phyloP scores from a whole-genome alignment of 2,113 vertebrate genomes.

The Oryctolagus cuniculus region mOryCun1.1 NC_091434.1:178468001-178468500 shows the following conservation, averaged over 20 bases:
- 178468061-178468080: conserved; percentile 99
- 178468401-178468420: conserved; percentile 98
- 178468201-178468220: conserved; percentile 97
- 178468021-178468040: conserved; percentile 98
- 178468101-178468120: no score
- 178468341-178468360: conserved; percentile 99
- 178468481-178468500: conserved; percentile 95
- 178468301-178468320: conserved; percentile 99
- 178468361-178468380: conserved; percentile 98
- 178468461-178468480: conserved; percentile 97
- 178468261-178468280: conserved; percentile 98
- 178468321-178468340: conserved; percentile 99
- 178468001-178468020: conserved; percentile 92
- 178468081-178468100: conserved; percentile 91
- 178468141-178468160: no score
- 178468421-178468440: conserved; percentile 98
- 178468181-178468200: no score
- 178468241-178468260: conserved; percentile 97
- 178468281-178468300: conserved; percentile 99
- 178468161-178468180: no score
- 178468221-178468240: conserved; percentile 99
- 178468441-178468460: conserved; percentile 93
- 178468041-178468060: conserved; percentile 99
- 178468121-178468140: no score
- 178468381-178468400: conserved; percentile 99